Conservation (phyloP, 2,797 vertebrate species). For the Heteromormyrus szaboi region DNA sequence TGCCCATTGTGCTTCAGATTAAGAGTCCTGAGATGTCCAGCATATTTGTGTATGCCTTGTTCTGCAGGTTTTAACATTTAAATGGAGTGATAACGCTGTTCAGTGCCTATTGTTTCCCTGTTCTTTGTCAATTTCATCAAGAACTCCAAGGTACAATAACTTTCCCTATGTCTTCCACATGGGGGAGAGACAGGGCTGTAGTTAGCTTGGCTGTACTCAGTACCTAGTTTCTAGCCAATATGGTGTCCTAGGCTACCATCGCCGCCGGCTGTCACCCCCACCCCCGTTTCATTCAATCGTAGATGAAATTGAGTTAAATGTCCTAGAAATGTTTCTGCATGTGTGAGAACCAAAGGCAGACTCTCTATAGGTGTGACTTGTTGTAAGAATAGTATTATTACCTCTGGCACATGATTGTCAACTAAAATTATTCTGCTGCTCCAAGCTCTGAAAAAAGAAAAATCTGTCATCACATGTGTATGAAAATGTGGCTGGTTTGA, state of each 20-base stretch:
- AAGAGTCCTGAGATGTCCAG: background rate
- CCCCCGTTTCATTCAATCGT: background rate
- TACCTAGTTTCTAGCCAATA: background rate
- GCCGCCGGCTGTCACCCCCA: background rate
- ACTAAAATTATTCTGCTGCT: background rate
- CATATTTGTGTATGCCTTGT: background rate
- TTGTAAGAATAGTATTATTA: background rate
- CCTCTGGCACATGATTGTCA: background rate
- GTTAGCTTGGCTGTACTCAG: background rate
- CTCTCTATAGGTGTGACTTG: background rate
- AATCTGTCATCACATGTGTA: background rate
- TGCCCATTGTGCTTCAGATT: background rate
- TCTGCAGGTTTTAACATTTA: background rate
- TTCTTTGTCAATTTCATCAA: background rate
- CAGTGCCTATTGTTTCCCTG: background rate
- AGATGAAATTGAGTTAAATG: background rate
- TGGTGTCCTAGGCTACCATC: background rate
- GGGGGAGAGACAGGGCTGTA: slow-evolving; percentile 45
- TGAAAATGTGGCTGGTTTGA: background rate
- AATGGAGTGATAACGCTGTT: background rate
- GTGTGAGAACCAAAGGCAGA: background rate
- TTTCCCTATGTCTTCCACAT: slow-evolving; percentile 45
- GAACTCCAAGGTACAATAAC: slow-evolving; percentile 16
- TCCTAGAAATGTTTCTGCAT: background rate
- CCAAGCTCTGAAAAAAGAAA: background rate